Conservation (phyloP, 2,797 vertebrate species). For the Nyctibius grandis region DNA sequence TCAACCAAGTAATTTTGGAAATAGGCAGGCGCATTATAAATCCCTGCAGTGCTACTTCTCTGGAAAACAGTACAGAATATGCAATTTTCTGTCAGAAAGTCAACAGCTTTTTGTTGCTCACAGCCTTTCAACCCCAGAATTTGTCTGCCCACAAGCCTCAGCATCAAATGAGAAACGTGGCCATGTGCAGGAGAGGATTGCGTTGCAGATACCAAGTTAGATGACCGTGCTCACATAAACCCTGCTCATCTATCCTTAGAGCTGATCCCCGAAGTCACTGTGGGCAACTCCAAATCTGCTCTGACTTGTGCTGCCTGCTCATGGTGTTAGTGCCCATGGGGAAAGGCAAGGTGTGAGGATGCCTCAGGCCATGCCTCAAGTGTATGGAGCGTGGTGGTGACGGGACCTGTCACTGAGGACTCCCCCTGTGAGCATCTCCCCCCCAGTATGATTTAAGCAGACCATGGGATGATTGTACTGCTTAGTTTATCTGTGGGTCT, state of each 20-base stretch:
- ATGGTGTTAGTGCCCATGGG: fast-evolving
- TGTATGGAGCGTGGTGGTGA: not conserved
- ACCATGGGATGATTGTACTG: not conserved
- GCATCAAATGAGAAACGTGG: not conserved
- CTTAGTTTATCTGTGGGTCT: not conserved
- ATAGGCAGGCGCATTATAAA: not conserved
- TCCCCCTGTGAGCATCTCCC: not conserved
- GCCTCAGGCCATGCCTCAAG: not conserved
- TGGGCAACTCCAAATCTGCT: not conserved
- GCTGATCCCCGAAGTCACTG: fast-evolving
- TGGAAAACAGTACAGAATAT: not conserved
- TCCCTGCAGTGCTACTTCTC: not conserved
- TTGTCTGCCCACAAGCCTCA: not conserved
- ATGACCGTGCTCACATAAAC: fast-evolving
- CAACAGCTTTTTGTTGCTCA: not conserved
- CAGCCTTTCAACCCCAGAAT: not conserved
- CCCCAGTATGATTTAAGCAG: not conserved
- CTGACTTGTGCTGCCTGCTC: not conserved
- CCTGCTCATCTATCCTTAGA: not conserved
- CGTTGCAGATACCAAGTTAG: no score
- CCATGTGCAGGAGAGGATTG: not conserved
- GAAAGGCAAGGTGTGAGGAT: not conserved
- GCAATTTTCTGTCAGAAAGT: not conserved
- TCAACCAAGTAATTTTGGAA: not conserved
- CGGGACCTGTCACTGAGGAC: not conserved